Base-by-base conservation (phyloP, 2,888 invertebrate genomes). In the Latrodectus elegans region DNA sequence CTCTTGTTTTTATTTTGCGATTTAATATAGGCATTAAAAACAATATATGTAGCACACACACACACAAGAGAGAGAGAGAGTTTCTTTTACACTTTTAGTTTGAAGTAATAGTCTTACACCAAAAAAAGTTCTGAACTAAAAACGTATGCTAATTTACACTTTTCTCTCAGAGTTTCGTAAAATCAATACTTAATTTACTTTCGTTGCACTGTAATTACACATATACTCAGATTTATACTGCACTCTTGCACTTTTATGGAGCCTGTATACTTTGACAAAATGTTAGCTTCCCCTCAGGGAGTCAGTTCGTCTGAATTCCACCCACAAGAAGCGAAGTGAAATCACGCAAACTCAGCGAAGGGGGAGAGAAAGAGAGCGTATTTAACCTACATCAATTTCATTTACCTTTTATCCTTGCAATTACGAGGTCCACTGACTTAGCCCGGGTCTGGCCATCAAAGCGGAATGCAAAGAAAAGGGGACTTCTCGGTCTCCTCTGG, bases 371-470 rank as follows among this genome's bases (percentile, higher is more conserved):
- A 38, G 38, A 38, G 38, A 38, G 38, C 38, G 74, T 74, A 73
- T 81, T 81, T 81, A 81, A 81, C 81, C 74, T 81, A 64, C 81
- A 74, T 81, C 81, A 81, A 81, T 74, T 81, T 81, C 81, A 81
- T 81, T 81, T 81, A 81, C 81, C 81, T 73, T 38, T 81, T 68
- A 74, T 73, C 81, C 81, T 73, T 14, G 73, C 81, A 81, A 81
- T 81, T 81, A 81, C 81, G 81, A 65, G 81, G 73, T 81, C 73
- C 81, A 74, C 53, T 81, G 80, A 67, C 73, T 74, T 53, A 64
- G 79, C 60, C n/a, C 67, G 77, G 51, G 14, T 4, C 53, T 26
- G 68, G 51, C 49, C 64, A 72, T n/a, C 80, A 64, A 65, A 80
- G 80, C 51, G 72, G 64, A 72, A 80, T 17, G 17, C 26, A 73